Percentiles rank a stretch among this genome's conserved stretches.
Conservation (phyloP, 2,113 vertebrate genomes). For the Ciconia boyciana region DNA sequence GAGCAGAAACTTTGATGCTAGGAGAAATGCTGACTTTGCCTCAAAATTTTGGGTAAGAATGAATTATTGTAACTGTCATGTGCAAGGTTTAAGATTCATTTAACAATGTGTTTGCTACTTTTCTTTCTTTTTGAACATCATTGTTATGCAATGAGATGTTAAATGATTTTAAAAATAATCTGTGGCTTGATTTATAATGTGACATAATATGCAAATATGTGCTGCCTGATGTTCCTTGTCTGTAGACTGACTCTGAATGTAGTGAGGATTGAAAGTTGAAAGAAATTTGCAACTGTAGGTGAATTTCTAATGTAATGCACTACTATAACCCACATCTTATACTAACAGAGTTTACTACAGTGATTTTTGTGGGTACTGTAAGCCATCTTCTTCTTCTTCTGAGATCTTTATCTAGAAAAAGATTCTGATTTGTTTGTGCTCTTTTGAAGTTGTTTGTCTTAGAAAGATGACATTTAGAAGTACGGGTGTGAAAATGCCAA, state of each 20-base stretch:
- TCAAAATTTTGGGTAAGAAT: conserved; percentile 95
- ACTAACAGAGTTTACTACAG: background rate
- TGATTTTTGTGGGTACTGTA: background rate
- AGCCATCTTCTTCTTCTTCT: background rate
- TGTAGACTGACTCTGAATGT: background rate
- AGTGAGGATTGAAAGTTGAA: background rate
- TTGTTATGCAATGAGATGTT: background rate
- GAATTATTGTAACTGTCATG: background rate
- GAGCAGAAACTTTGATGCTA: conserved; percentile 92
- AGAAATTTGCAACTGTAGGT: background rate
- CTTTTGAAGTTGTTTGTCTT: background rate
- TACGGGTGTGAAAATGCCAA: background rate
- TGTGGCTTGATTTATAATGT: background rate
- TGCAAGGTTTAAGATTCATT: background rate
- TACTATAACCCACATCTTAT: background rate
- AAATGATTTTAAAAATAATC: background rate
- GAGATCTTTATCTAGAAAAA: background rate
- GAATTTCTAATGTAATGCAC: background rate
- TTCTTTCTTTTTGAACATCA: background rate
- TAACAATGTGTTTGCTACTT: background rate
- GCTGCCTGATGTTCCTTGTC: background rate
- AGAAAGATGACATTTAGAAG: background rate
- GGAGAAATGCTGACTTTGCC: conserved; percentile 98
- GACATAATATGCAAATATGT: background rate
- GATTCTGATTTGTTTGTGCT: background rate